Evolutionary conservation across 2,888 invertebrate species (phyloP), one percentile per base, ranked within the genome.

Genomic region (Neoascia interrupta): DNA sequence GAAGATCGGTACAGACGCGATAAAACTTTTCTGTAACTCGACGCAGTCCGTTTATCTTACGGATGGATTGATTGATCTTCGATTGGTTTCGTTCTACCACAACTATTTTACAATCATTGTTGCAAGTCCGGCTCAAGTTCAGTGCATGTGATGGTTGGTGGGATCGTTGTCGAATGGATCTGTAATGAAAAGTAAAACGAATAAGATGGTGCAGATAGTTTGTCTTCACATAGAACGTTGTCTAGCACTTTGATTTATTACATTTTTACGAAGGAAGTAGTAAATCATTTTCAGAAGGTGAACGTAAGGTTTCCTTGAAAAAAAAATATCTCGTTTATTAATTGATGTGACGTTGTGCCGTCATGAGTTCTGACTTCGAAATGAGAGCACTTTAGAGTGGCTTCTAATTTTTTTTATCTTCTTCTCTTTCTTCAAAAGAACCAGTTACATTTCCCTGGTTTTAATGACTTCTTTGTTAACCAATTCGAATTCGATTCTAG

Each of bases 21-120:
- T n/a, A n/a, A n/a, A n/a, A n/a, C n/a, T n/a, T n/a, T n/a, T n/a
- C n/a, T 21, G 15, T 15, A 45, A 58, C 31, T 60, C 37, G 37
- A 23, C 13, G 37, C 41, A 60, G 68, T 61, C 41, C 47, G 68
- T 47, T 60, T 51, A 47, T 51, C 39, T 21, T 49, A 26, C 39
- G 60, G 37, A 72, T 72, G 6, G 64, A 63, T 51, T 69, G 63
- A 69, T 63, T 70, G 63, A 36, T 69, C 49, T 56, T 49, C 56
- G 49, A 66, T 56, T 63, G 15, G 21, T 23, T 63, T 39, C 11
- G 49, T 41, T 54, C 60, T 56, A n/a, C 10, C 31, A 49, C 16
- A 34, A 64, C 34, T 75, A 70, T 75, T 75, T 75, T 13, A 75
- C 70, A 56, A 75, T 56, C 75, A 75, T 75, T 39, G 39, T 49